Percentiles rank a stretch among this genome's conserved stretches.
Conservation (phyloP, 2,888 invertebrate genomes). For the Schizotus pectinicornis region DNA sequence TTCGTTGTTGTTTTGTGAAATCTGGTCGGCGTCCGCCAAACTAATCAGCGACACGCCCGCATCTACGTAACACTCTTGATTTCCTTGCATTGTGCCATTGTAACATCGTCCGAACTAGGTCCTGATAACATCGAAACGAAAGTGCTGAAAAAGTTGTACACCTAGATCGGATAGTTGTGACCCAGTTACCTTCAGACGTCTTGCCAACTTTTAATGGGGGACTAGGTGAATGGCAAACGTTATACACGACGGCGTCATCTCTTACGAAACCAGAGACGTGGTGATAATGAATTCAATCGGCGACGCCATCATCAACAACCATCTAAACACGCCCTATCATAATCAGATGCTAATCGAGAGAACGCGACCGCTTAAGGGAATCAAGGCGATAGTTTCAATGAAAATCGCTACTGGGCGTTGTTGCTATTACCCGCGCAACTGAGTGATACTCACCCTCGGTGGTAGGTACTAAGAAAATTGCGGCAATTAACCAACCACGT, state of each 20-base stretch:
- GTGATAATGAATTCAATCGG: constrained; percentile 16
- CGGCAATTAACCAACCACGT: neutral
- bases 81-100: constrained; percentile 16
- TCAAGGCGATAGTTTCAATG: neutral
- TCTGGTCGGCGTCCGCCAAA: neutral
- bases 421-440: too few relatives aligned
- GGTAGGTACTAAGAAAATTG: too few relatives aligned
- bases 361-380: neutral
- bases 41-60: constrained; percentile 2
- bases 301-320: neutral
- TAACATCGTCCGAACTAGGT: neutral
- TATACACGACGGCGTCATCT: constrained; percentile 16
- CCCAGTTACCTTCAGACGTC: constrained; percentile 29
- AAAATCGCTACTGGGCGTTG: too few relatives aligned
- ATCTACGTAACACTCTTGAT: constrained; percentile 16
- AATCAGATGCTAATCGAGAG: neutral
- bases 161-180: constrained; percentile 9
- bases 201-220: constrained; percentile 21
- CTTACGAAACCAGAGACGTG: constrained; percentile 19
- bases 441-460: too few relatives aligned
- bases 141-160: constrained; percentile 24
- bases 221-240: constrained; percentile 26
- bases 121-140: constrained; percentile 11
- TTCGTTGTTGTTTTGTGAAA: too few relatives aligned
- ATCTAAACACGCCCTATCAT: too few relatives aligned